phyloP scores from a whole-genome alignment of 2,888 invertebrate species.

The Protophormia terraenovae region DNA sequence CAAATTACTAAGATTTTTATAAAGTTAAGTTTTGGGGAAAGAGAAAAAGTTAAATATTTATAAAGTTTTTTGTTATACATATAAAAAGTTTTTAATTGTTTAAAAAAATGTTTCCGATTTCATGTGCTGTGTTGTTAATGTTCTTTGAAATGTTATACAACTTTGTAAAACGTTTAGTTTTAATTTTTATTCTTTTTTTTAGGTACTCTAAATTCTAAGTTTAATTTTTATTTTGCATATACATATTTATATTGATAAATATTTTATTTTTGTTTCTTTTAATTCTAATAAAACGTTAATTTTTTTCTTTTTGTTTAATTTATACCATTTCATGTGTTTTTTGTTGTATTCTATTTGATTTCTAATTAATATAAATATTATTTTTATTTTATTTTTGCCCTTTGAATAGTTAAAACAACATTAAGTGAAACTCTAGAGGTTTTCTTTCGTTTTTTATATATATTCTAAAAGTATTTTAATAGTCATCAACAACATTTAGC shows the following conservation, averaged over 20 bases:
- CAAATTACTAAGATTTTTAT: background rate
- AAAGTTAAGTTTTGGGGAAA: slow-evolving; percentile 29
- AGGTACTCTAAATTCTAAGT: slow-evolving; percentile 55
- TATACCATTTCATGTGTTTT: background rate
- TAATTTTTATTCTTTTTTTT: slow-evolving; percentile 23
- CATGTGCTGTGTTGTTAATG: slow-evolving; percentile 14
- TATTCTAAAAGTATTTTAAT: background rate
- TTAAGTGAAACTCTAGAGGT: slow-evolving; percentile 39
- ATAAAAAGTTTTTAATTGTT: slow-evolving; percentile 31
- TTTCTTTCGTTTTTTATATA: background rate
- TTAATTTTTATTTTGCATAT: slow-evolving; percentile 12
- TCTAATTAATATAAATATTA: background rate
- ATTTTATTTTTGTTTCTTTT: slow-evolving; percentile 17
- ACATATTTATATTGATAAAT: background rate
- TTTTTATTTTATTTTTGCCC: background rate
- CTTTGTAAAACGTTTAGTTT: slow-evolving; percentile 40
- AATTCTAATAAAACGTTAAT: background rate
- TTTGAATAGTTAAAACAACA: slow-evolving; percentile 31
- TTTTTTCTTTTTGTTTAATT: background rate
- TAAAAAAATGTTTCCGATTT: slow-evolving; percentile 39
- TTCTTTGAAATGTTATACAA: background rate
- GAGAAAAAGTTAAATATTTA: slow-evolving; percentile 26
- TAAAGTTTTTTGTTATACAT: slow-evolving; percentile 39
- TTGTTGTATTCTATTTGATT: background rate
- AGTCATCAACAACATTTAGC: background rate